Evolutionary conservation across 37 sponge, comb jelly and placozoan species (phyloP), one percentile per base, ranked within the genome.

Genomic region (Chondrilla cf. caribensis): DNA sequence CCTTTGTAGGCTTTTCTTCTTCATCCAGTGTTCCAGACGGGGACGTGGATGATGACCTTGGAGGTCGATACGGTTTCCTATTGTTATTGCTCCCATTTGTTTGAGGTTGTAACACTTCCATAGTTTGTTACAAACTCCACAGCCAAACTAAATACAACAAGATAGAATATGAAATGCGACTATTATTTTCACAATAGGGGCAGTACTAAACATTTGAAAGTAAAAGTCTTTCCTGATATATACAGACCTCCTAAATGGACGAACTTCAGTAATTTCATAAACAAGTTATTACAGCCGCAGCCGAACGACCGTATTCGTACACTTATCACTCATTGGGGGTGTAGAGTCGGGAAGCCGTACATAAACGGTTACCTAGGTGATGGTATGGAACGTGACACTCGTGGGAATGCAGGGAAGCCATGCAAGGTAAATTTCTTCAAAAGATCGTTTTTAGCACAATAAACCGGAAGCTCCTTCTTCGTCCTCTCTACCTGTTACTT

Each of bases 371-470:
- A 73, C 76, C 76, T 73, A 9, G 76, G 76, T 38, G 41, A 73
- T 38, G 42, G 25, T 38, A 24, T 42, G 76, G 76, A 73, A 73
- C 36, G 76, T 39, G 36, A 39, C 44, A 73, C 44, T 73, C 76
- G 76, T 73, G 76, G 76, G 76, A 73, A 73, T 73, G 41, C 44
- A 73, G 76, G 14, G 76, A 73, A 73, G 44, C 44, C 76, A 8
- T 40, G 36, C 76, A 73, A 73, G 43, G 64, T 29, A 62, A n/a
- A 29, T 29, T n/a, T n/a, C 64, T 29, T 62, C 29, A 47, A 47
- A 47, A 47, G 51, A 47, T 47, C 51, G 11, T 47, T 47, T 47
- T 47, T 47, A 47, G 51, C 51, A 47, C 51, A 47, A 47, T 11
- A 47, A 73, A 73, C 76, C 76, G 76, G 76, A 73, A 73, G 76